A percentile compares a stretch with the other conserved stretches of the same genome.
Conservation (phyloP, 2,113 vertebrate species). For the Alosa alosa region DNA sequence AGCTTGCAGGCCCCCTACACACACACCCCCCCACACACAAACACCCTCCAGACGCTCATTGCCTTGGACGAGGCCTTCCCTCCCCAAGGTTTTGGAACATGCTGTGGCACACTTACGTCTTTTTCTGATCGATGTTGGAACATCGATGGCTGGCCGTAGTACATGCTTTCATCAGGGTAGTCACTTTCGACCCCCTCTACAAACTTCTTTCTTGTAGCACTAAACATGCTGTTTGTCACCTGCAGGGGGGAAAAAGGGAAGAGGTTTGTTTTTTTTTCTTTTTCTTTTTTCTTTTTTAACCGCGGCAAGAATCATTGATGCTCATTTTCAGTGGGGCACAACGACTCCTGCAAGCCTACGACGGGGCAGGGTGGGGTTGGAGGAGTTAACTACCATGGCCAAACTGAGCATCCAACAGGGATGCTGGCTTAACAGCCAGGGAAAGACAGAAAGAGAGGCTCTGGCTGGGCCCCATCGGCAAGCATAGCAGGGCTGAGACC, state of each 20-base stretch:
- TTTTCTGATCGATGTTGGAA: conserved; percentile 98
- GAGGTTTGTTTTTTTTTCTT: background rate
- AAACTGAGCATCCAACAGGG: background rate
- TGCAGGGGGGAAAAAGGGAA: conserved; percentile 56
- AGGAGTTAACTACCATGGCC: background rate
- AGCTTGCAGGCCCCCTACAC: background rate
- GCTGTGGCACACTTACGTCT: conserved; percentile 83
- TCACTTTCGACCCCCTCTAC: conserved; percentile 96
- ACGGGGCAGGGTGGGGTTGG: background rate
- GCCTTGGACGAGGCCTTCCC: background rate
- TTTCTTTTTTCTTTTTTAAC: background rate
- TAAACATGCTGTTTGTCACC: conserved; percentile 99
- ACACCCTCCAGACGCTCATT: background rate
- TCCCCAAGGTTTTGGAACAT: conserved; percentile 1
- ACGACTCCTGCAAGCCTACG: background rate
- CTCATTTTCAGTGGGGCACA: background rate
- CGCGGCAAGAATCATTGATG: background rate
- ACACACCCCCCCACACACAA: background rate
- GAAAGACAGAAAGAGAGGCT: background rate
- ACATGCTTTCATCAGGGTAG: conserved; percentile 96
- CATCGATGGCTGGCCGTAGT: conserved; percentile 97
- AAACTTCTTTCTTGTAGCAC: conserved; percentile 99
- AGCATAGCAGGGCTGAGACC: background rate
- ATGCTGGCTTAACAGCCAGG: background rate
- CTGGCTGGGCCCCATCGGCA: background rate